A percentile compares a stretch with the other conserved stretches of the same genome.
These are phyloP conservation scores for Melipona quadrifasciata DNA, from an alignment of 1,140 invertebrate genomes.

Conservation along the genomic window DNA sequence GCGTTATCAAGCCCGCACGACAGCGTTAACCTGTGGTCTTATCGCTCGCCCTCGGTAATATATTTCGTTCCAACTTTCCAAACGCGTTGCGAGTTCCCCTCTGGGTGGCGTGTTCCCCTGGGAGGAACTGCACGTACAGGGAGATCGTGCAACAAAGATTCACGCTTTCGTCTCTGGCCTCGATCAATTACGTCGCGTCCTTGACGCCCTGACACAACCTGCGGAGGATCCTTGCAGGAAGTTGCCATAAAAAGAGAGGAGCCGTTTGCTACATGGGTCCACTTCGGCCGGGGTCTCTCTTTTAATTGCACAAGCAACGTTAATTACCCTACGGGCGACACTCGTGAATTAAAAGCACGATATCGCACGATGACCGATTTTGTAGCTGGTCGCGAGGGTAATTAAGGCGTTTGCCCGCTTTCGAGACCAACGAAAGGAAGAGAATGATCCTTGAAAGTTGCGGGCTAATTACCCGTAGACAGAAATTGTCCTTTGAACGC, in stretches of 20 bases:
- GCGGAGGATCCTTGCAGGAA: neutral
- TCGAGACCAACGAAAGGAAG: neutral
- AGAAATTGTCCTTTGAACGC: neutral
- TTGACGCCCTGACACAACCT: neutral
- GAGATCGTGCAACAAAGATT: neutral
- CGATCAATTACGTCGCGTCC: slow-evolving; percentile 36
- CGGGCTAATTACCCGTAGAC: neutral
- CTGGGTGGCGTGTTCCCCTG: neutral
- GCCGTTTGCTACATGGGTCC: neutral
- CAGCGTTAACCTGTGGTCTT: slow-evolving; percentile 62
- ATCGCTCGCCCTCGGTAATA: slow-evolving; percentile 67
- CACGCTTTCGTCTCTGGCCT: slow-evolving; percentile 29
- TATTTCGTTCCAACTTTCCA: slow-evolving; percentile 64
- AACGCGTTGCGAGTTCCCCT: slow-evolving; percentile 49
- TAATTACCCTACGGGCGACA: neutral
- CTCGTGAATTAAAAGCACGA: slow-evolving; percentile 1
- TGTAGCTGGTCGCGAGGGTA: neutral
- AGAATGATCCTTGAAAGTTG: neutral
- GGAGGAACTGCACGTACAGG: slow-evolving; percentile 26
- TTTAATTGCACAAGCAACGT: slow-evolving; percentile 7
- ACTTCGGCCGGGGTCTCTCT: neutral
- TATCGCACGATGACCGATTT: neutral
- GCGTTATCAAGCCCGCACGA: slow-evolving; percentile 69
- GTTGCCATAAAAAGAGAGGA: neutral
- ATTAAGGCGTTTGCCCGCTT: neutral